Conservation (phyloP, 2,113 vertebrate genomes). For the Nyctereutes procyonoides region DNA sequence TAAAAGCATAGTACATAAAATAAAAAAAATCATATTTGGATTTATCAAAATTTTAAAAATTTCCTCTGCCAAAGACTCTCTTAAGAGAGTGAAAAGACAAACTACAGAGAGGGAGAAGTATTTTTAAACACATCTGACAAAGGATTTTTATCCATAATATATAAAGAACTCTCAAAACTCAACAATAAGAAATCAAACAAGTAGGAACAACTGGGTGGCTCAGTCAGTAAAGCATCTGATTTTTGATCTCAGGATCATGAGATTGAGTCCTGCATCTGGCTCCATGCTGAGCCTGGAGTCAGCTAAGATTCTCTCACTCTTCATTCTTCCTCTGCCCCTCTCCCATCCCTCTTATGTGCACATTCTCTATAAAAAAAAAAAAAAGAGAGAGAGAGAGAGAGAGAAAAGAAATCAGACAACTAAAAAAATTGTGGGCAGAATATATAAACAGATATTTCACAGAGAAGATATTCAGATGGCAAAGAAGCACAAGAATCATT, state of each 20-base stretch:
- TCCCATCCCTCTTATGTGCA: too few species aligned
- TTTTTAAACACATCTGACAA: neutral
- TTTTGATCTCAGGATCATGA: neutral
- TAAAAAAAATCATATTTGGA: neutral
- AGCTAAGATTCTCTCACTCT: too few species aligned
- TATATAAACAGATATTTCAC: neutral
- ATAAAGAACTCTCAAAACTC: neutral
- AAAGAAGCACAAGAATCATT: neutral
- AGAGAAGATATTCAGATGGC: neutral
- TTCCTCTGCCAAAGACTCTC: neutral
- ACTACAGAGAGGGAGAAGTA: neutral
- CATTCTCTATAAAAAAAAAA: too few species aligned
- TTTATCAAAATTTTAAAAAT: neutral
- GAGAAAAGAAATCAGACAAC: neutral
- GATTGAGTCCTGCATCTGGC: too few species aligned
- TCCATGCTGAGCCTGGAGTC: too few species aligned
- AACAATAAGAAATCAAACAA: neutral
- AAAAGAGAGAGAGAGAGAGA: too few species aligned
- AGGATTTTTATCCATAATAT: neutral
- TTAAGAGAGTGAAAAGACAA: neutral
- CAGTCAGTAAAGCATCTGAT: neutral
- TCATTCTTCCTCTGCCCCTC: too few species aligned
- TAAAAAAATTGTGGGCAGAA: neutral
- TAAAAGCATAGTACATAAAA: neutral
- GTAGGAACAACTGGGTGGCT: too few species aligned